Evolutionary conservation across 2,797 vertebrate species (phyloP).

Genomic region (Salmo trutta): DNA sequence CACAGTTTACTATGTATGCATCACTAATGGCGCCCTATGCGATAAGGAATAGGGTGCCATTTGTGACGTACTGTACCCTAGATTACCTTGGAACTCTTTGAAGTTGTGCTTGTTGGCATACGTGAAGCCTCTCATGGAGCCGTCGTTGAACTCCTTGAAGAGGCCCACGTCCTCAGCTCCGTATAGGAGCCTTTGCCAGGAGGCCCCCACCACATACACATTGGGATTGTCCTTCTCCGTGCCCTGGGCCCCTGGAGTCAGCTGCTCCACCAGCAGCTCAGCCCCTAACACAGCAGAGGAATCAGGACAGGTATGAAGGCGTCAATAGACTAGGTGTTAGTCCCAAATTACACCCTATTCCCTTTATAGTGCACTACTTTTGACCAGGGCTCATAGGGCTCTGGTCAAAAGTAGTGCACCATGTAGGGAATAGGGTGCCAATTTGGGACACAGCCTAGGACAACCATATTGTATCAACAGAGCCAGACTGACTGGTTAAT

Average conservation of each 20-base stretch:
- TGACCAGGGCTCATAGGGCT: not conserved
- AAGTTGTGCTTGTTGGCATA: slow-evolving; percentile 84
- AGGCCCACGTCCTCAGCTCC: slow-evolving; percentile 90
- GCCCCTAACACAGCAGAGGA: slow-evolving; percentile 74
- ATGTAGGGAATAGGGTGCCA: not conserved
- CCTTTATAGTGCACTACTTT: not conserved
- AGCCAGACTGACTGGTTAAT: not conserved
- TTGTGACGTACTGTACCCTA: not conserved
- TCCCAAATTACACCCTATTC: not conserved
- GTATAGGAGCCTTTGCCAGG: slow-evolving; percentile 79
- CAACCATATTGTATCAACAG: not conserved
- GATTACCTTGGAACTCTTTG: slow-evolving; percentile 84
- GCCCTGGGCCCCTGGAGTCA: slow-evolving; percentile 65
- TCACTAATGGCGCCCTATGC: not conserved
- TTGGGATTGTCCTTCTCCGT: slow-evolving; percentile 78
- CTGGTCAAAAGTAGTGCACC: not conserved
- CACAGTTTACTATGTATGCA: not conserved
- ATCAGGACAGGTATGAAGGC: not conserved
- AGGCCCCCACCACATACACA: slow-evolving; percentile 87
- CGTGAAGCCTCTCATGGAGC: slow-evolving; percentile 88
- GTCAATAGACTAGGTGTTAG: not conserved
- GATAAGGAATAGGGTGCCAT: not conserved
- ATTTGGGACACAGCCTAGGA: not conserved
- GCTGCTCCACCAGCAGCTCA: slow-evolving; percentile 84
- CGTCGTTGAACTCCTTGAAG: slow-evolving; percentile 89